Evolutionary conservation across 2,113 vertebrate species (phyloP).

Genomic region (Aepyceros melampus): DNA sequence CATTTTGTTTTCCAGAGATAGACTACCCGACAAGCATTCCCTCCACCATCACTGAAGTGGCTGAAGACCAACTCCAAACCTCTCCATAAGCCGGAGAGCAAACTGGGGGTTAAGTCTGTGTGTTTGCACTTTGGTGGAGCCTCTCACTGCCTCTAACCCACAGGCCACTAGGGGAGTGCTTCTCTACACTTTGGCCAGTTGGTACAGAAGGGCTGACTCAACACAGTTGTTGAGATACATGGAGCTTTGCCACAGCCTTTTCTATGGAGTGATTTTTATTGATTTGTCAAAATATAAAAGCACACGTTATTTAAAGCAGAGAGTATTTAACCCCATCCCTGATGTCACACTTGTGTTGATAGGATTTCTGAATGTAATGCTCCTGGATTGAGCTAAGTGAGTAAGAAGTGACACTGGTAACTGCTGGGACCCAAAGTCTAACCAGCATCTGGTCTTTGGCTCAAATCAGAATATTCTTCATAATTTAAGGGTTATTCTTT

Average conservation of each 20-base stretch:
- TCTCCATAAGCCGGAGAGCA: neutral
- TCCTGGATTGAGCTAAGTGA: neutral
- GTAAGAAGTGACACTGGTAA: neutral
- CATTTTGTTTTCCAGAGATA: neutral
- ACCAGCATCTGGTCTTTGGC: neutral
- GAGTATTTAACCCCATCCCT: neutral
- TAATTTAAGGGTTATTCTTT: neutral
- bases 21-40: neutral
- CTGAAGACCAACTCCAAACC: neutral
- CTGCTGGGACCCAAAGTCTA: neutral
- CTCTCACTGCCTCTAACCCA: neutral
- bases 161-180: fast-evolving
- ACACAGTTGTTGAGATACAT: neutral
- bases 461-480: neutral
- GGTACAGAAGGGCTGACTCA: neutral
- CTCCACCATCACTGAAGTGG: too few relatives aligned
- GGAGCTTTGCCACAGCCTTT: neutral
- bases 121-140: neutral
- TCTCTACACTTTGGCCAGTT: fast-evolving
- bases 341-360: neutral
- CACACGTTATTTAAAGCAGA: neutral
- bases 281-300: neutral
- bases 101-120: neutral
- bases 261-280: neutral
- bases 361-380: neutral